Evolutionary conservation across 1,140 invertebrate genomes (phyloP).

Genomic region (Vanessa atalanta): DNA sequence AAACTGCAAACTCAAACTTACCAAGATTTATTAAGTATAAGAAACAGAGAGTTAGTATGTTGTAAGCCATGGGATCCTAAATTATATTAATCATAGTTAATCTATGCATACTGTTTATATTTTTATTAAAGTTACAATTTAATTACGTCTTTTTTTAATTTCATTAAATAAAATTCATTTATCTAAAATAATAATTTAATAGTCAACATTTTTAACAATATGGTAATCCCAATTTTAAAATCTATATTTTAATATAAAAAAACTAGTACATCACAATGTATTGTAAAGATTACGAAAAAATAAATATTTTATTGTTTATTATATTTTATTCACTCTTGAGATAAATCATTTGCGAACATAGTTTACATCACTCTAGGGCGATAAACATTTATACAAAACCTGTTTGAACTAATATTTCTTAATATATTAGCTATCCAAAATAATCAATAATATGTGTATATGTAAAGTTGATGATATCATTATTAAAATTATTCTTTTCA

Average conservation of each 20-base stretch:
- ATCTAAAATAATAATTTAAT: conserved; percentile 53
- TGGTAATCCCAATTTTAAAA: conserved; percentile 44
- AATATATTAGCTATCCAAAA: no score
- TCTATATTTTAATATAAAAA: conserved; percentile 47
- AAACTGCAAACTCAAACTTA: conserved; percentile 86
- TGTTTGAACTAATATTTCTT: no score
- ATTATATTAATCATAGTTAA: conserved; percentile 15
- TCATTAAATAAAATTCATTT: conserved; percentile 11
- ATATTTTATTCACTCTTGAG: no score
- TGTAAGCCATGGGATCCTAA: conserved; percentile 34
- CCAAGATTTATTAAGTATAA: conserved; percentile 87
- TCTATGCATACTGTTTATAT: conserved; percentile 31
- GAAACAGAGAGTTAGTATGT: conserved; percentile 62
- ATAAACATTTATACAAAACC: no score
- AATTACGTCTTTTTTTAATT: conserved; percentile 14
- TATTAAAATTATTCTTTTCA: no score
- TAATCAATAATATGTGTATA: no score
- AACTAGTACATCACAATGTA: conserved; percentile 52
- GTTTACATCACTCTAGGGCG: no score
- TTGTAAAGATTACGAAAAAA: not conserved
- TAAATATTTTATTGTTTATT: not conserved
- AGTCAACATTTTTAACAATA: conserved; percentile 51
- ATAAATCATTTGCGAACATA: no score
- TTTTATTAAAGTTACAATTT: conserved; percentile 31
- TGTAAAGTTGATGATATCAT: no score